Conservation (phyloP, 2,113 vertebrate species). For the Mormyrus iriodes region DNA sequence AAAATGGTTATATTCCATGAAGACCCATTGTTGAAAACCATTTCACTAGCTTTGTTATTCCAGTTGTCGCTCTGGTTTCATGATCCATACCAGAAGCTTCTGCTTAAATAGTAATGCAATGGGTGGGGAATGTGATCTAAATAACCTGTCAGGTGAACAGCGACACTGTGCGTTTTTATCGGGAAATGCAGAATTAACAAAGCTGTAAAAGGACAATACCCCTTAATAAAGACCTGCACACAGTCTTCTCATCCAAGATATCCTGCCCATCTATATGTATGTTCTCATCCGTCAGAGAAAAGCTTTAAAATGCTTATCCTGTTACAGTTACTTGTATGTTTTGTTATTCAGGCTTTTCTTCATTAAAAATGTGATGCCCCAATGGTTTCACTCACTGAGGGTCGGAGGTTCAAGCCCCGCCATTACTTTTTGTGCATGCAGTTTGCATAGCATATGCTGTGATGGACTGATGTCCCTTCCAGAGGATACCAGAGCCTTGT, state of each 20-base stretch:
- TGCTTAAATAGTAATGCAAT: background rate
- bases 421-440: background rate
- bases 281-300: background rate
- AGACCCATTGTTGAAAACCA: background rate
- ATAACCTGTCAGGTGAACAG: constrained; percentile 27
- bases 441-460: background rate
- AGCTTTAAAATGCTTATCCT: background rate
- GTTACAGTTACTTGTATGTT: background rate
- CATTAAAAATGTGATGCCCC: background rate
- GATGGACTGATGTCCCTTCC: background rate
- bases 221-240: background rate
- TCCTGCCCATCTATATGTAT: background rate
- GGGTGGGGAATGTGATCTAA: background rate
- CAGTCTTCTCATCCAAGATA: background rate
- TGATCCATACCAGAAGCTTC: background rate
- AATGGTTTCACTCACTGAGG: background rate
- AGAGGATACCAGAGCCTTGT: background rate
- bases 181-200: background rate
- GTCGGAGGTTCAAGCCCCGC: background rate
- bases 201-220: background rate
- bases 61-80: background rate
- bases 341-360: background rate
- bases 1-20: background rate
- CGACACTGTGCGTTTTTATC: constrained; percentile 29
- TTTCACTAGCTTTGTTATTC: background rate